phyloP scores from a whole-genome alignment of 2,113 vertebrate species.

The Phylloscopus trochiloides region DNA sequence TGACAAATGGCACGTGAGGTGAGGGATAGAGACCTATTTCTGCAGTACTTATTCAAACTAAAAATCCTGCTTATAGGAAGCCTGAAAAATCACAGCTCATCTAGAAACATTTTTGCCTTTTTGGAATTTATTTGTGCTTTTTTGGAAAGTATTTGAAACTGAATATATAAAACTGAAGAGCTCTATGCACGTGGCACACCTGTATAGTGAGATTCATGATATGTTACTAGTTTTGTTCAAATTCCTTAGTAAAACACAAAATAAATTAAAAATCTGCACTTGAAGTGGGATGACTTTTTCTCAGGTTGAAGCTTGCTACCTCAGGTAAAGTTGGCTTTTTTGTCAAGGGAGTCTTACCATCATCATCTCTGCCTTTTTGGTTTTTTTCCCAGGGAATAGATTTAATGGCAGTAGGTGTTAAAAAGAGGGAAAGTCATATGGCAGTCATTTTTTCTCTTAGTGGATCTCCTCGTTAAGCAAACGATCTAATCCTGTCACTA shows the following conservation, averaged over 20 bases:
- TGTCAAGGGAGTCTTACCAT: neutral
- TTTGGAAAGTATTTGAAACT: neutral
- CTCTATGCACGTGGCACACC: neutral
- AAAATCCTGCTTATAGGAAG: neutral
- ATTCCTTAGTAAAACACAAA: neutral
- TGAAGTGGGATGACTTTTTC: neutral
- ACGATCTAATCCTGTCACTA: neutral
- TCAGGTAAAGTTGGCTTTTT: neutral
- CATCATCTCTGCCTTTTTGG: neutral
- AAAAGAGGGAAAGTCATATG: neutral
- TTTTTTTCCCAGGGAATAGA: neutral
- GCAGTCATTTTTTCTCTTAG: neutral
- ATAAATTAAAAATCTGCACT: neutral
- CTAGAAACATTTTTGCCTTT: neutral
- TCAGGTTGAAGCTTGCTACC: neutral
- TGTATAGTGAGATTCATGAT: neutral
- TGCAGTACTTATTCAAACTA: neutral
- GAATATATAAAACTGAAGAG: neutral
- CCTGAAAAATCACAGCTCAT: neutral
- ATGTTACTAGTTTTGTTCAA: neutral
- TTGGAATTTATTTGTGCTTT: neutral
- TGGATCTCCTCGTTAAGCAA: neutral
- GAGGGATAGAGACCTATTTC: neutral
- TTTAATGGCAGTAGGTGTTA: neutral
- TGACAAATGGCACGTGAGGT: neutral